Percentiles rank a stretch among this genome's conserved stretches.
Evolutionary conservation across 1,140 invertebrate genomes (phyloP).

Genomic region (Drosophila rhopaloa): DNA sequence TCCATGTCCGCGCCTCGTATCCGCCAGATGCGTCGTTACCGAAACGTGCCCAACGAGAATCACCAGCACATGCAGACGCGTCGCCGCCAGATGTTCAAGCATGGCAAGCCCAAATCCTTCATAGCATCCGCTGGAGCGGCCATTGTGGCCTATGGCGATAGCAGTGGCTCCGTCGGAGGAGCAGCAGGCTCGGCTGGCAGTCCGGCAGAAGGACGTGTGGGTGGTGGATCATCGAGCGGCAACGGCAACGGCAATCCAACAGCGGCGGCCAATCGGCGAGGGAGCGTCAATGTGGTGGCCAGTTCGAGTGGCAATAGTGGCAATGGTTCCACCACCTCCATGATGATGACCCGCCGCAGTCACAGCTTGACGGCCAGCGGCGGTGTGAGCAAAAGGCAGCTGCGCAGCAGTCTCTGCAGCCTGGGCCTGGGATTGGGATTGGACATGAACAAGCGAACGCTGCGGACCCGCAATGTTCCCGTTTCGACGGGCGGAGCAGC

Average conservation of each 20-base stretch:
- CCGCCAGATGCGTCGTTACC: constrained; percentile 66
- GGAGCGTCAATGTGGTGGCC: constrained; percentile 25
- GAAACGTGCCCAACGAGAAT: constrained; percentile 81
- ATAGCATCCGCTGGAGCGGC: constrained; percentile 44
- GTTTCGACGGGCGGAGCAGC: constrained; percentile 8
- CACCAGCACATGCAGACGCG: constrained; percentile 72
- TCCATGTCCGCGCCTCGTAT: constrained; percentile 2
- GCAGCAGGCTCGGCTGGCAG: not conserved
- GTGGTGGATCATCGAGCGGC: constrained; percentile 1
- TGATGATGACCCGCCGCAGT: constrained; percentile 66
- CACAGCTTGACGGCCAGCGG: constrained; percentile 42
- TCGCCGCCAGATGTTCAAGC: constrained; percentile 62
- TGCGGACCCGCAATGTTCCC: constrained; percentile 68
- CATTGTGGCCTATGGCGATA: constrained; percentile 47
- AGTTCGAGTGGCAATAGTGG: constrained; percentile 7
- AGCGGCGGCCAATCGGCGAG: constrained; percentile 6
- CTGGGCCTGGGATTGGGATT: constrained; percentile 19
- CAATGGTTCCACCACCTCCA: constrained; percentile 9
- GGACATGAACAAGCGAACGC: constrained; percentile 68
- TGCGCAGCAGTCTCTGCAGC: constrained; percentile 68
- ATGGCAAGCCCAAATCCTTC: constrained; percentile 48
- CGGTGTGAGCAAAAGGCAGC: constrained; percentile 65
- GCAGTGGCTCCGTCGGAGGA: constrained; percentile 1
- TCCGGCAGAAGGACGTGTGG: constrained; percentile 1
- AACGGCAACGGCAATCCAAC: constrained; percentile 2